Evolutionary conservation across 2,797 vertebrate genomes (phyloP).

Genomic region (Phoebastria nigripes): DNA sequence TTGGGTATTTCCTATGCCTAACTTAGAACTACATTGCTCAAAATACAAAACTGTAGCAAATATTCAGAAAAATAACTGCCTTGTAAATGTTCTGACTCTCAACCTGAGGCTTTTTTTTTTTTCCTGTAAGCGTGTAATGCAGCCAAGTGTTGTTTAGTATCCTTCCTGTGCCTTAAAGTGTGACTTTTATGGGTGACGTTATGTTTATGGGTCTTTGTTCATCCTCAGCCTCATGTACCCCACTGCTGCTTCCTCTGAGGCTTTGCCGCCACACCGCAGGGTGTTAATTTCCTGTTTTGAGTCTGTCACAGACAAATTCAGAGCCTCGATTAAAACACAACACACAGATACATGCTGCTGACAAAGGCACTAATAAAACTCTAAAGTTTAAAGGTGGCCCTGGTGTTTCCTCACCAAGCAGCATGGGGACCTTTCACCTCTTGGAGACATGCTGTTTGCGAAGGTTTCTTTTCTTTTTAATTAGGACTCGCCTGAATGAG

Average conservation of each 20-base stretch:
- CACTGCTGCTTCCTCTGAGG: constrained; percentile 64
- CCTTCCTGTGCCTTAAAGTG: constrained; percentile 67
- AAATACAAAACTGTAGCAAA: not conserved
- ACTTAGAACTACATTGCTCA: not conserved
- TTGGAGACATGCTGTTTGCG: constrained; percentile 43
- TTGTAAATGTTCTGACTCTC: not conserved
- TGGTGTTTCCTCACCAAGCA: constrained; percentile 46
- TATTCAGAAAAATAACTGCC: not conserved
- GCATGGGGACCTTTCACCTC: constrained; percentile 37
- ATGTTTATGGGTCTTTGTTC: constrained; percentile 67
- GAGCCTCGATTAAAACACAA: constrained; percentile 48
- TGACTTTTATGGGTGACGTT: constrained; percentile 67
- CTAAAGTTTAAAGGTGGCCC: constrained; percentile 61
- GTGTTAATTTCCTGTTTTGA: constrained; percentile 75
- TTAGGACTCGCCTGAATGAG: constrained; percentile 11
- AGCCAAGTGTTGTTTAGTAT: constrained; percentile 45
- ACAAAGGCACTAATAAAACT: constrained; percentile 62
- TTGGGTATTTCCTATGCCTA: not conserved
- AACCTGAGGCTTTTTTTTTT: not conserved
- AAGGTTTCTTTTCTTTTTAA: constrained; percentile 53
- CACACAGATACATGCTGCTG: constrained; percentile 42
- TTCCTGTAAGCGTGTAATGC: not conserved
- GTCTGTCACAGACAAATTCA: constrained; percentile 59
- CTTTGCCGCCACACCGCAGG: constrained; percentile 59
- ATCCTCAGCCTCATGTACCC: constrained; percentile 33